A percentile compares a stretch with the other conserved stretches of the same genome.
Conservation (phyloP, 64 coral and sea anemone species). For the Platygyra sinensis region DNA sequence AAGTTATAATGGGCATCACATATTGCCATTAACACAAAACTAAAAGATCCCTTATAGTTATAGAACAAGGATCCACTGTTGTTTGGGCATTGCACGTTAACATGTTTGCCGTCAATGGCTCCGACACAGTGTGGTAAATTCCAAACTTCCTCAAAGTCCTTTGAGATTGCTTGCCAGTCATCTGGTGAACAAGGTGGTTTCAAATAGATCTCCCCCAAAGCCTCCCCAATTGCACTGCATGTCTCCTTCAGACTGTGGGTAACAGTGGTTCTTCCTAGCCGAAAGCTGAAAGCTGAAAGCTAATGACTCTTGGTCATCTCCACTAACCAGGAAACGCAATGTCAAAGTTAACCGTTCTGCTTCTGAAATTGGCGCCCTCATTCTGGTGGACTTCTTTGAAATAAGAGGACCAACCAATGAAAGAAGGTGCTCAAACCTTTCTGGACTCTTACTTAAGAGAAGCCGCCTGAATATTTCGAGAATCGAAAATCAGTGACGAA, state of each 20-base stretch:
- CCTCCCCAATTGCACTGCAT: conserved; percentile 58
- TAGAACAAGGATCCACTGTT: conserved; percentile 55
- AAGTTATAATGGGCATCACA: conserved; percentile 53
- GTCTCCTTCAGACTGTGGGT: conserved; percentile 41
- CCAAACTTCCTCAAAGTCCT: conserved; percentile 50
- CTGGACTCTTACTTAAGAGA: conserved; percentile 32
- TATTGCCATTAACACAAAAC: conserved; percentile 50
- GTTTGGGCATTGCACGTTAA: conserved; percentile 50
- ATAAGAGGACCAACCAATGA: conserved; percentile 21
- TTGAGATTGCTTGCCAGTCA: conserved; percentile 45
- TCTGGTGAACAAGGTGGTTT: conserved; percentile 44
- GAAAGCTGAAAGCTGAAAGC: conserved; percentile 17
- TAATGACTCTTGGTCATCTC: conserved; percentile 46
- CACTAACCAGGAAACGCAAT: conserved; percentile 23
- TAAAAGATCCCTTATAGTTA: conserved; percentile 62
- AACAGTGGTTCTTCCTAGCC: conserved; percentile 51
- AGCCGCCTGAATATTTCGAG: too few species aligned
- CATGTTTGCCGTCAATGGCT: conserved; percentile 46
- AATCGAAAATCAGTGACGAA: too few species aligned
- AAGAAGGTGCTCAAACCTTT: conserved; percentile 38
- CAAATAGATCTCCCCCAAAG: conserved; percentile 21
- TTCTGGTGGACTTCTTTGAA: conserved; percentile 39
- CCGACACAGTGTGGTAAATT: conserved; percentile 60
- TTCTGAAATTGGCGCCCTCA: conserved; percentile 24
- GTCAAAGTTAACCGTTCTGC: conserved; percentile 53